Conservation (phyloP, 1,140 invertebrate species). For the Cheumatopsyche charites region DNA sequence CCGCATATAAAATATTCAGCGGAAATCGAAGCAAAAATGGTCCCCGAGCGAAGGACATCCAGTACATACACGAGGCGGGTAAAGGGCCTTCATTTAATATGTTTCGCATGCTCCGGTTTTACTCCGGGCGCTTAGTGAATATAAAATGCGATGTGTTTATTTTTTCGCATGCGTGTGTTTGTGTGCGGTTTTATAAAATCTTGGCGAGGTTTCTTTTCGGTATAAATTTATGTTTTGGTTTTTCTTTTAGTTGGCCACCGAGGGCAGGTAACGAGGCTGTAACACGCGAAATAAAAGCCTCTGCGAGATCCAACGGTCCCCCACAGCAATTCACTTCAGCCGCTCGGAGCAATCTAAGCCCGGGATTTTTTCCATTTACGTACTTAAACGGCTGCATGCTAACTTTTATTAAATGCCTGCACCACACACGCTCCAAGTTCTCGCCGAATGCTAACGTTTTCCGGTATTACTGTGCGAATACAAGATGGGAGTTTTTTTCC, state of each 20-base stretch:
- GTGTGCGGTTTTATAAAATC: slow-evolving; percentile 26
- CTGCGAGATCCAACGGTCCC: slow-evolving; percentile 28
- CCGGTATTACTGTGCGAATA: background rate
- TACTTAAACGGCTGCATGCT: slow-evolving; percentile 45
- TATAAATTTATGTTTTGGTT: background rate
- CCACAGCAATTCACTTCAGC: slow-evolving; percentile 27
- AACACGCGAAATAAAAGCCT: slow-evolving; percentile 46
- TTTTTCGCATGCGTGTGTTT: slow-evolving; percentile 32
- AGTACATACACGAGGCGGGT: background rate
- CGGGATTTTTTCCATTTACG: slow-evolving; percentile 42
- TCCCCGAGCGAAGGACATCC: slow-evolving; percentile 2
- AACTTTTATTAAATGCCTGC: slow-evolving; percentile 45
- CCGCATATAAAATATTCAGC: slow-evolving; percentile 29
- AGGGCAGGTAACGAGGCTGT: slow-evolving; percentile 45
- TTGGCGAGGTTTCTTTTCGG: too few species aligned
- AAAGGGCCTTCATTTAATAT: background rate
- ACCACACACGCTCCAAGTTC: slow-evolving; percentile 11
- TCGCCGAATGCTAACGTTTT: background rate
- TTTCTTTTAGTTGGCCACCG: slow-evolving; percentile 41
- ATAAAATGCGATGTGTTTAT: slow-evolving; percentile 32
- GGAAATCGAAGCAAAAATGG: slow-evolving; percentile 25
- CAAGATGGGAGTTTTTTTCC: background rate
- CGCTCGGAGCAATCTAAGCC: slow-evolving; percentile 36
- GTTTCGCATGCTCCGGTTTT: background rate
- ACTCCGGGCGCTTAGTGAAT: background rate